These are phyloP conservation scores for Epizoanthus ramosus DNA, from an alignment of 92 coral and sea anemone genomes.

Conservation along the genomic window DNA sequence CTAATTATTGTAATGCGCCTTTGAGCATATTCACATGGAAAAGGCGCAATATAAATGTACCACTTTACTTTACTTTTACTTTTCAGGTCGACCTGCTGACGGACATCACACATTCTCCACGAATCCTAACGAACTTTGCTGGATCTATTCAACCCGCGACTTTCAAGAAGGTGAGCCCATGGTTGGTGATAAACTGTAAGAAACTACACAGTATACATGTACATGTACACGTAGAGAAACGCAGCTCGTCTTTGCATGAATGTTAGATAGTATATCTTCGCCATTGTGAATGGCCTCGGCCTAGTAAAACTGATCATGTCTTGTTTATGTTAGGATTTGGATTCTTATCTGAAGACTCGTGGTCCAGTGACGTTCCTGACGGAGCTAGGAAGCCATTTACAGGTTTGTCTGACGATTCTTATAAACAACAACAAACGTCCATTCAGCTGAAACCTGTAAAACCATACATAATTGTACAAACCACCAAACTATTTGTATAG, in stretches of 20 bases:
- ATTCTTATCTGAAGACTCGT: slow-evolving; percentile 94
- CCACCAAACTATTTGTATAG: neutral
- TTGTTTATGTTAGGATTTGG: slow-evolving; percentile 77
- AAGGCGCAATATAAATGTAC: no score
- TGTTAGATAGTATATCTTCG: neutral
- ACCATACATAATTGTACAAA: neutral
- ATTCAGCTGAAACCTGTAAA: no score
- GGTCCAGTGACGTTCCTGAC: slow-evolving; percentile 99
- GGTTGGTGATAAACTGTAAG: neutral
- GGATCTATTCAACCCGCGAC: slow-evolving; percentile 95
- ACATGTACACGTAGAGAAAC: neutral
- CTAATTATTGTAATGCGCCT: no score
- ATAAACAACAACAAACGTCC: no score
- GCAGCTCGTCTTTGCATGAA: neutral
- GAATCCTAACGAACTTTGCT: slow-evolving; percentile 92
- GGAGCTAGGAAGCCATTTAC: slow-evolving; percentile 91
- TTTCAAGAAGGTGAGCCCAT: slow-evolving; percentile 81
- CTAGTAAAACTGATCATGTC: neutral
- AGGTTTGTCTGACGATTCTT: slow-evolving; percentile 58
- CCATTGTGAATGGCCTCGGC: neutral
- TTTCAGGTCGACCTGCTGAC: slow-evolving; percentile 92
- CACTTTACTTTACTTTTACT: no score
- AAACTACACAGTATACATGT: neutral
- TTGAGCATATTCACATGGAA: no score
- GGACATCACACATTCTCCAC: slow-evolving; percentile 97